Conservation (phyloP, 1,140 invertebrate genomes). For the Phocides pigmalion region DNA sequence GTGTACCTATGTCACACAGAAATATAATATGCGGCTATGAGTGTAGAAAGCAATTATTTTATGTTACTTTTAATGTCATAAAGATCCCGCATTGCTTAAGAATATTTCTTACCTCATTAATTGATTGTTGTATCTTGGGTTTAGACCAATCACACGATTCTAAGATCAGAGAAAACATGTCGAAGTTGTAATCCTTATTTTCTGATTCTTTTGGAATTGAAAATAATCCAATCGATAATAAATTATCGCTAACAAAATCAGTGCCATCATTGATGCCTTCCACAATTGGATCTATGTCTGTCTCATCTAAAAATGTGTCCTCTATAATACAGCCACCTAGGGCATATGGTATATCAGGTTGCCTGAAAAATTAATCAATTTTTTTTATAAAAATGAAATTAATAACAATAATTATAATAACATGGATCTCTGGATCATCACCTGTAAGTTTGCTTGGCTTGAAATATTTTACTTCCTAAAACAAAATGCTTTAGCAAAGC, state of each 20-base stretch:
- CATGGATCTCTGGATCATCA: no score
- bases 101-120: conserved; percentile 59
- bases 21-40: no score
- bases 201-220: conserved; percentile 58
- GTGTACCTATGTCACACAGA: no score
- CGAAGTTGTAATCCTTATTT: conserved; percentile 59
- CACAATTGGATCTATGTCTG: conserved; percentile 53
- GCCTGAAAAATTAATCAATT: conserved; percentile 49
- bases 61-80: no score
- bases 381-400: conserved; percentile 20
- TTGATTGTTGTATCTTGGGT: conserved; percentile 56
- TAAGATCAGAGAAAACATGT: conserved; percentile 69
- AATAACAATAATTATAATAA: no score
- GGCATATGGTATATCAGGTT: conserved; percentile 69
- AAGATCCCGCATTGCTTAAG: no score
- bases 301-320: conserved; percentile 57
- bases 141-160: conserved; percentile 68
- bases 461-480: no score
- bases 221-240: conserved; percentile 68
- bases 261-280: conserved; percentile 50
- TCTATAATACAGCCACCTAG: conserved; percentile 76
- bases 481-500: no score
- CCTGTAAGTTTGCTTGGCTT: no score
- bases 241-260: conserved; percentile 61
- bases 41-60: no score